Evolutionary conservation across 2,797 vertebrate species (phyloP), one percentile per base, ranked within the genome.

Genomic region (Acrocephalus scirpaceus): DNA sequence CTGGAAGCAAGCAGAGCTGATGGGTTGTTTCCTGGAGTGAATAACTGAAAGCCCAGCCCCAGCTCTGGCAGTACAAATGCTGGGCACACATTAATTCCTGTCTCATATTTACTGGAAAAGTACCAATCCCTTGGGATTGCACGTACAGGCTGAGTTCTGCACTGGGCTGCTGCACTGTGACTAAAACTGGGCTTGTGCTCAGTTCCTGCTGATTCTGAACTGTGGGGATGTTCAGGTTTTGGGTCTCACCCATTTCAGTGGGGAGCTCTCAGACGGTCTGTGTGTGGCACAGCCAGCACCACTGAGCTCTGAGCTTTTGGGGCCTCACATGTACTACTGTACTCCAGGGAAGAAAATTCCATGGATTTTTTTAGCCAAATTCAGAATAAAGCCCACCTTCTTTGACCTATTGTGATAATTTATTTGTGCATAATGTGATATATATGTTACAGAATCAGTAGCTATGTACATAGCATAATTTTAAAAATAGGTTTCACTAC

Each of bases 401-500:
- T 84, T 67, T 47, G 29, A 56, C 56, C 40, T 74, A 9, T 2
- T 75, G 21, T 47, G 90, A 62, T 27, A 75, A 73, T 32, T 14
- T 19, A 84, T 61, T 88, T 73, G 40, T 70, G 66, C 32, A 40
- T 61, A 71, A 81, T 51, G 34, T 38, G 56, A 91, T 76, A 57
- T 60, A n/a, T 74, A 78, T n/a, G 16, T 60, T 95, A 87, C 16
- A 89, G 94, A 91, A 95, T 53, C 58, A 73, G 80, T 58, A 86
- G 80, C 91, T 94, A 95, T 96, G 58, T 82, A 66, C 11, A 36
- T 27, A 93, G 70, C 25, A 86, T 80, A 61, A 84, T 96, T 80
- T 75, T 25, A 84, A 91, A 91, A 95, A 56, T 6, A 94, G 90
- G 53, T 79, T 80, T 93, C 87, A 78, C 93, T 95, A 71, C 38